phyloP scores from a whole-genome alignment of 2,113 vertebrate species.

The Myotis davidii region DNA sequence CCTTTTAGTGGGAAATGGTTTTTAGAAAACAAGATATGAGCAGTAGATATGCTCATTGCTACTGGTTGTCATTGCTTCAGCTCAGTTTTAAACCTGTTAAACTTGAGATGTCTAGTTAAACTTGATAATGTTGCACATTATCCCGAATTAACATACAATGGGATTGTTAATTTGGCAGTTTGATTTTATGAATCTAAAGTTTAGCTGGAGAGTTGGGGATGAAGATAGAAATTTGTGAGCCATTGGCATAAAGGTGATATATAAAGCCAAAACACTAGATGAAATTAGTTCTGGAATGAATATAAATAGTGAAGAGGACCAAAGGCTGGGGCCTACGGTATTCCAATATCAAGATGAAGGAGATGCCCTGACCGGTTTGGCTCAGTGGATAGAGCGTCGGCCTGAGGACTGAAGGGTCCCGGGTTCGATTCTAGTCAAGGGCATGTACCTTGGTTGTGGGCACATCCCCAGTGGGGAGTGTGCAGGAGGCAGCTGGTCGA shows the following conservation, averaged over 20 bases:
- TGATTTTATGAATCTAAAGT: constrained; percentile 1
- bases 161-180: neutral
- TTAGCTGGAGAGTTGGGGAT: neutral
- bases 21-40: constrained; percentile 4
- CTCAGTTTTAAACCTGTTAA: neutral
- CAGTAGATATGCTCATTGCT: neutral
- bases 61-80: neutral
- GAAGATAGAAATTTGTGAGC: neutral
- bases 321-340: neutral
- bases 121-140: too few species aligned
- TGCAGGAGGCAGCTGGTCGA: too few species aligned
- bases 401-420: too few species aligned
- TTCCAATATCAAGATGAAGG: neutral
- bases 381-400: too few species aligned
- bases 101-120: neutral
- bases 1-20: neutral
- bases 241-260: neutral
- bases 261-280: neutral
- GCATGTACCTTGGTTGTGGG: too few species aligned
- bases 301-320: neutral
- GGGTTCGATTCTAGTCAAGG: too few species aligned
- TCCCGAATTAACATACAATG: neutral
- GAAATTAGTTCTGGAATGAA: neutral
- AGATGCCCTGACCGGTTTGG: too few species aligned
- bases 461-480: too few species aligned